Evolutionary conservation across 2,888 invertebrate genomes (phyloP).

Genomic region (Melanargia galathea): DNA sequence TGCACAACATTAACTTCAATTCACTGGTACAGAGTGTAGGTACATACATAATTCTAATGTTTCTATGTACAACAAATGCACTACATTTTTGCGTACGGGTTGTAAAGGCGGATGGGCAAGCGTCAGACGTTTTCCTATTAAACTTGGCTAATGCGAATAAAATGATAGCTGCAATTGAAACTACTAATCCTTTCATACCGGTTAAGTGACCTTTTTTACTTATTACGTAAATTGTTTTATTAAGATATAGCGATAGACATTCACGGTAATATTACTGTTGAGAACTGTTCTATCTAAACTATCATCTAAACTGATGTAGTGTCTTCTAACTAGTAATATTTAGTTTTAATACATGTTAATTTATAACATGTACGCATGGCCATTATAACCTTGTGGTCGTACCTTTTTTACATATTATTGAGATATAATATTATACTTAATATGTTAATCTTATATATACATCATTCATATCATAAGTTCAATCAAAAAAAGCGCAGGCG

Average conservation of each 20-base stretch:
- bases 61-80: constrained; percentile 2
- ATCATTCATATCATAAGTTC: too few relatives aligned
- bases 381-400: neutral
- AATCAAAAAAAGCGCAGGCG: too few relatives aligned
- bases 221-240: constrained; percentile 46
- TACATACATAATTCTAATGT: too few relatives aligned
- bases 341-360: neutral
- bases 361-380: neutral
- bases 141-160: constrained; percentile 67
- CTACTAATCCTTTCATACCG: constrained; percentile 61
- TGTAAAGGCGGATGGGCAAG: constrained; percentile 31
- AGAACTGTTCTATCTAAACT: constrained; percentile 5
- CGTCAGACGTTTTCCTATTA: constrained; percentile 60
- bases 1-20: too few relatives aligned
- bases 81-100: neutral
- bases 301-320: neutral
- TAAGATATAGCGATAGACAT: constrained; percentile 37
- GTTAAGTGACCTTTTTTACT: constrained; percentile 58
- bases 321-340: neutral
- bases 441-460: too few relatives aligned
- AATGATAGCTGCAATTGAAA: constrained; percentile 66
- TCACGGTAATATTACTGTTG: constrained; percentile 12
- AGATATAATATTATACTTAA: too few relatives aligned
- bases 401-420: neutral
- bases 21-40: too few relatives aligned